These are phyloP conservation scores for Zoanthus solanderi DNA, from an alignment of 92 coral and sea anemone genomes.

Conservation along the genomic window DNA sequence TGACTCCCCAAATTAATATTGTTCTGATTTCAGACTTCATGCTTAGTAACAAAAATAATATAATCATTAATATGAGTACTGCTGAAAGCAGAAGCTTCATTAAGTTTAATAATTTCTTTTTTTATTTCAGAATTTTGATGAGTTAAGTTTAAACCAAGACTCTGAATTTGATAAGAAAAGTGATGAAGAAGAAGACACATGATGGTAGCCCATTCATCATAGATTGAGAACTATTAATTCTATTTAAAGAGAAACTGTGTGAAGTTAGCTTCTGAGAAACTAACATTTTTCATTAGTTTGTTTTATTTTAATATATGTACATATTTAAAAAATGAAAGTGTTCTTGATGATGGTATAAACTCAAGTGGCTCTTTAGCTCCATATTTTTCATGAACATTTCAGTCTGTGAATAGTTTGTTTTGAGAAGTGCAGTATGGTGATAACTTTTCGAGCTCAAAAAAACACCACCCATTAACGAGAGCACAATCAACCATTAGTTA, in stretches of 20 bases:
- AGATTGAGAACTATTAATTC: constrained; percentile 30
- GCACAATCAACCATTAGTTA: too few species aligned
- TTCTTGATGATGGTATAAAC: neutral
- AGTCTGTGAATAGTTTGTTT: neutral
- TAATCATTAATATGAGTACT: too few species aligned
- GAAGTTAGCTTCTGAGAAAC: constrained; percentile 22
- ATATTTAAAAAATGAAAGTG: constrained; percentile 16
- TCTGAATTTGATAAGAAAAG: constrained; percentile 71
- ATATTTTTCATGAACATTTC: neutral
- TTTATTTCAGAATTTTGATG: constrained; percentile 82
- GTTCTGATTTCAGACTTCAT: too few species aligned
- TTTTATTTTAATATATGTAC: constrained; percentile 35
- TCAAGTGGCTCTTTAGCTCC: neutral
- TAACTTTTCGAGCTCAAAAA: too few species aligned
- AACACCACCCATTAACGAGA: too few species aligned
- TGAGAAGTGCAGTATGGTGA: too few species aligned
- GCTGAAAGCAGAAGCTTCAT: too few species aligned
- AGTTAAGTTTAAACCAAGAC: constrained; percentile 82
- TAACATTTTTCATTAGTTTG: constrained; percentile 24
- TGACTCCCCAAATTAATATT: too few species aligned
- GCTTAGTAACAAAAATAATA: too few species aligned
- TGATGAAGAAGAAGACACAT: constrained; percentile 59
- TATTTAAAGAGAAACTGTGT: constrained; percentile 48
- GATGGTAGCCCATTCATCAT: constrained; percentile 12
- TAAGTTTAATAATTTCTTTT: neutral